Evolutionary conservation across 2,113 vertebrate species (phyloP).

Genomic region (Craseonycteris thonglongyai): DNA sequence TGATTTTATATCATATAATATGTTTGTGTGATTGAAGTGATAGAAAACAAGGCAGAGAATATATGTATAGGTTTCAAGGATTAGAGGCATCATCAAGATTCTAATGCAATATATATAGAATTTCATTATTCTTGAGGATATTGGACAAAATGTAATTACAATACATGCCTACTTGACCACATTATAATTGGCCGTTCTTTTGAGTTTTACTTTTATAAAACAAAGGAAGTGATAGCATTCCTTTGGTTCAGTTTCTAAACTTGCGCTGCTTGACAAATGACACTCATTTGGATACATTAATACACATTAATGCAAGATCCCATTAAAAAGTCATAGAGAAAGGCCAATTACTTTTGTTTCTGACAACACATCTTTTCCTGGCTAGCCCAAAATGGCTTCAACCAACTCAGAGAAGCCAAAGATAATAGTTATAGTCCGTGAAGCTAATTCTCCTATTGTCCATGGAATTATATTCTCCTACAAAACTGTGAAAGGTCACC

Average conservation of each 20-base stretch:
- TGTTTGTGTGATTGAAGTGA: not conserved
- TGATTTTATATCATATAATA: not conserved
- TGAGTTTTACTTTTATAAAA: slow-evolving; percentile 39
- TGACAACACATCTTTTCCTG: slow-evolving; percentile 4
- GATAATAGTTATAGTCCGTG: not conserved
- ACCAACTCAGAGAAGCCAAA: not conserved
- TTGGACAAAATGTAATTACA: not conserved
- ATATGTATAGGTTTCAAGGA: not conserved
- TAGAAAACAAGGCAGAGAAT: not conserved
- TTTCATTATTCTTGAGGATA: slow-evolving; percentile 29
- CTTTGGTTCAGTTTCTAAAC: slow-evolving; percentile 21
- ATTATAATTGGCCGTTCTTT: not conserved
- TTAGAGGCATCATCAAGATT: not conserved
- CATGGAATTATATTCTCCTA: not conserved
- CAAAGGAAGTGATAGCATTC: not conserved
- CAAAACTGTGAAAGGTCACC: not conserved
- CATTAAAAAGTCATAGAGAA: slow-evolving; percentile 13
- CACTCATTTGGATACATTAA: not conserved
- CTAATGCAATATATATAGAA: not conserved
- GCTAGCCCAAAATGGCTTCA: not conserved
- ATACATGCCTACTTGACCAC: not conserved
- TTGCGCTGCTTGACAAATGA: not conserved
- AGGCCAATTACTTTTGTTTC: slow-evolving; percentile 7
- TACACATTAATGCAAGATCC: slow-evolving; percentile 8
- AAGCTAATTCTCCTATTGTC: not conserved